Evolutionary conservation across 2,113 vertebrate species (phyloP).

Genomic region (Rhipidura dahli): DNA sequence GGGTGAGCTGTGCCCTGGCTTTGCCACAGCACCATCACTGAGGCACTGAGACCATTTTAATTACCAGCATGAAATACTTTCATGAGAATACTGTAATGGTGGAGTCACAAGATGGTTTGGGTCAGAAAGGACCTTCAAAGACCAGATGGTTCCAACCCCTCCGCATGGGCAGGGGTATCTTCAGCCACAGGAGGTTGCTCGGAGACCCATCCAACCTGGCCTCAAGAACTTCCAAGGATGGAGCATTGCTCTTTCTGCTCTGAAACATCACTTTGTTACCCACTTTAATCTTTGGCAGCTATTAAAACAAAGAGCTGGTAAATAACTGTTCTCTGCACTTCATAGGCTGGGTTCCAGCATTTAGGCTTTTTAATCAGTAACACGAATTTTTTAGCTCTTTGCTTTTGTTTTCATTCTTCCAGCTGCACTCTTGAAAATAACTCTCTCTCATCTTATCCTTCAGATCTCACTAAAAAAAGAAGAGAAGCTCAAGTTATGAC

Average conservation of each 20-base stretch:
- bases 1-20: background rate
- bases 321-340: background rate
- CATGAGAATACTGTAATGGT: accelerated
- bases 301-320: background rate
- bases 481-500: background rate
- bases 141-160: background rate
- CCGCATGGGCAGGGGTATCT: background rate
- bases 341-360: background rate
- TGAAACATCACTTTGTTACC: background rate
- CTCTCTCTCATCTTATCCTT: constrained; percentile 12
- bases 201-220: background rate
- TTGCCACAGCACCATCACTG: background rate
- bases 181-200: background rate
- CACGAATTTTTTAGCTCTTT: background rate
- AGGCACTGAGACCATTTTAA: background rate
- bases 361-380: background rate
- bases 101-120: background rate
- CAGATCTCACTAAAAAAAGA: background rate
- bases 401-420: constrained; percentile 1
- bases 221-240: background rate
- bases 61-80: background rate
- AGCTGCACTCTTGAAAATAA: background rate
- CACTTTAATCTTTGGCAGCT: background rate
- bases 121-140: background rate
- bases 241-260: background rate